Conservation (phyloP, 2,113 vertebrate genomes). For the Natator depressus region DNA sequence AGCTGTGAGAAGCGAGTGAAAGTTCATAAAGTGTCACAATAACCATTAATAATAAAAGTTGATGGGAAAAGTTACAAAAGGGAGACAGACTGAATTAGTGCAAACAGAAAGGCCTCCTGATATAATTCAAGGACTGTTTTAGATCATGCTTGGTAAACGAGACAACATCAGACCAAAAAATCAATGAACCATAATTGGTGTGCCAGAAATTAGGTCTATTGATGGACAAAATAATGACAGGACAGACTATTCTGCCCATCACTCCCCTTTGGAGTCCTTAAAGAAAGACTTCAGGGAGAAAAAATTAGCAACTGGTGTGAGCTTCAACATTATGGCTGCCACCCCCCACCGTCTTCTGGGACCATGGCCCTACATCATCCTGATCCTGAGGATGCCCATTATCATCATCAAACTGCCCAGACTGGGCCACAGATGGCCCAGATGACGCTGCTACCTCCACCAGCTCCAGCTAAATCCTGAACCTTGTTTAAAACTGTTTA, state of each 20-base stretch:
- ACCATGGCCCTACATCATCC: background rate
- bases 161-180: no score
- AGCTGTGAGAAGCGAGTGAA: background rate
- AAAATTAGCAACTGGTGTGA: background rate
- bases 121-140: background rate
- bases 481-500: background rate
- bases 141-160: background rate
- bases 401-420: background rate
- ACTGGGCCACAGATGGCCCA: background rate
- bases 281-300: background rate
- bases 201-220: background rate
- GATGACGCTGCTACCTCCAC: background rate
- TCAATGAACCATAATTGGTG: background rate
- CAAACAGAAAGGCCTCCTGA: background rate
- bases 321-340: background rate
- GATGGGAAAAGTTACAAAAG: background rate
- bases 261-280: background rate
- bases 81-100: no score
- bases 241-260: background rate
- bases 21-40: background rate
- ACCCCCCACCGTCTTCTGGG: background rate
- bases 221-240: background rate
- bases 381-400: background rate
- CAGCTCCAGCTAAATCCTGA: background rate
- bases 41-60: background rate